Percentiles rank a stretch among this genome's conserved stretches.
These are phyloP conservation scores for Apocheima hispidaria DNA, from an alignment of 2,888 invertebrate genomes.

Conservation along the genomic window DNA sequence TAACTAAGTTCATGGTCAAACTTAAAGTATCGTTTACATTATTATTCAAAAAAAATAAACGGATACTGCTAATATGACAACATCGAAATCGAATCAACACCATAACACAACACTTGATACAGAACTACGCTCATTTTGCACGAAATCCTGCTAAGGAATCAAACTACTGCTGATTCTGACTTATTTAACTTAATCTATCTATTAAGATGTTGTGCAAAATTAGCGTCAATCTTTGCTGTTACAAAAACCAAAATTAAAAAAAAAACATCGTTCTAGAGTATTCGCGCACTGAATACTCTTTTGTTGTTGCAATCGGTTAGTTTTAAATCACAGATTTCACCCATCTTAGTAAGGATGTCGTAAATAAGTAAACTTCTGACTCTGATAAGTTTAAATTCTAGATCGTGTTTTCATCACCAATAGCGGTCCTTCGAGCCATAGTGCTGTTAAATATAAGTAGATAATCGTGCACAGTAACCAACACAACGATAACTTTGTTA, in stretches of 20 bases:
- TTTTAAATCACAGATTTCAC: too few species aligned
- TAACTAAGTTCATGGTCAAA: constrained; percentile 16
- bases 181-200: too few species aligned
- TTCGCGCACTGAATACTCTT: not conserved
- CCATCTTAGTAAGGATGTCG: too few species aligned
- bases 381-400: not conserved
- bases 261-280: not conserved
- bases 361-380: too few species aligned
- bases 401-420: not conserved
- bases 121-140: not conserved
- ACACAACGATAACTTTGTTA: not conserved
- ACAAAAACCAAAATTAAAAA: not conserved
- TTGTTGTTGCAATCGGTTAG: too few species aligned
- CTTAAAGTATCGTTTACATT: constrained; percentile 1
- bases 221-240: not conserved
- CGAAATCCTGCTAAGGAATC: too few species aligned
- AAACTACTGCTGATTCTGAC: not conserved
- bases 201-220: not conserved
- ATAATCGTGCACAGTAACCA: not conserved
- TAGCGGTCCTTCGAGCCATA: not conserved
- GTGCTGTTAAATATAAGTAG: not conserved
- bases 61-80: constrained; percentile 30
- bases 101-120: not conserved
- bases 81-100: constrained; percentile 21
- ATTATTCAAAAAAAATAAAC: not conserved